Evolutionary conservation across 2,888 invertebrate species (phyloP).

Genomic region (Synergus itoensis): DNA sequence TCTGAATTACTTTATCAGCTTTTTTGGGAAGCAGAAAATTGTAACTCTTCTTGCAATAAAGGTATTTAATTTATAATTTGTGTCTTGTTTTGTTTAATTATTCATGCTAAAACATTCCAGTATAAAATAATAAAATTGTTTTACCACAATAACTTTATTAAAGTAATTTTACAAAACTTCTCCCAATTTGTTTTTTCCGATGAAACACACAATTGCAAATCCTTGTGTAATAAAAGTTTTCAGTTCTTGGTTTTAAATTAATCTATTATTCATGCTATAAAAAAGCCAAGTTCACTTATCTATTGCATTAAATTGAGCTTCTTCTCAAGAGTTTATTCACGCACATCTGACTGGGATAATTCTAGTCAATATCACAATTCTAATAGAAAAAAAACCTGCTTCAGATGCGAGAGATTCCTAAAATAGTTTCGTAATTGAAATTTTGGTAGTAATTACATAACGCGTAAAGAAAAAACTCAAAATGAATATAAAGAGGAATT

Average conservation of each 20-base stretch:
- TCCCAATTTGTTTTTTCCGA: not conserved
- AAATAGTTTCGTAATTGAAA: not conserved
- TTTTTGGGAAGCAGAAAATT: not conserved
- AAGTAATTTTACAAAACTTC: slow-evolving; percentile 11
- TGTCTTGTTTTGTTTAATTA: not conserved
- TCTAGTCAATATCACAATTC: slow-evolving; percentile 54
- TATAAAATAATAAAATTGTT: not conserved
- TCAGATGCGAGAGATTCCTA: slow-evolving; percentile 45
- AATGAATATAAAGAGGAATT: not conserved
- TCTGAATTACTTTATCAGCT: not conserved
- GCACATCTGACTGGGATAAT: not conserved
- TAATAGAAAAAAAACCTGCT: slow-evolving; percentile 61
- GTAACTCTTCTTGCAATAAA: slow-evolving; percentile 21
- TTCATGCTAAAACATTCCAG: not conserved
- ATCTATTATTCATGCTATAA: not conserved
- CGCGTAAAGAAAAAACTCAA: not conserved
- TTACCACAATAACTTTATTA: slow-evolving; percentile 15
- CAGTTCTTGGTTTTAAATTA: not conserved
- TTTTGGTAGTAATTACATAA: not conserved
- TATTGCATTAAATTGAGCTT: slow-evolving; percentile 13
- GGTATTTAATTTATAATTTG: not conserved
- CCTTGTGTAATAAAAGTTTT: not conserved
- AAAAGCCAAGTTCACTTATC: not conserved
- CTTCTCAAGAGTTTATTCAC: not conserved
- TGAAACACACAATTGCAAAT: not conserved